Evolutionary conservation across 2,797 vertebrate genomes (phyloP).

Genomic region (Crypturellus tataupa): DNA sequence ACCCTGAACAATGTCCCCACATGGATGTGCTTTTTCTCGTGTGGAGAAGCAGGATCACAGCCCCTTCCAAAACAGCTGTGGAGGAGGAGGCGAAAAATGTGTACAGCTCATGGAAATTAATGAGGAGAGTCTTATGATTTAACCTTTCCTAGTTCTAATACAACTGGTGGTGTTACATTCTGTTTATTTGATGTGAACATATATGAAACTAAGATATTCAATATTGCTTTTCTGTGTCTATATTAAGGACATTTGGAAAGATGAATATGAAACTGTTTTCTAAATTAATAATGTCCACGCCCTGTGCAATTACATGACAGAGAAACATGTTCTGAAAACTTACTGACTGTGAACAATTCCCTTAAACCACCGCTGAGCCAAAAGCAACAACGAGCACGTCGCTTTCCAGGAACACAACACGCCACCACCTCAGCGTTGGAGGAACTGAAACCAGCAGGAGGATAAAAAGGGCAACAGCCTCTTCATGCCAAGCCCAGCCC

Average conservation of each 20-base stretch:
- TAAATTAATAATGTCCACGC: slow-evolving; percentile 36
- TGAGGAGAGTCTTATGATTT: neutral
- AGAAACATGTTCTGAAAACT: slow-evolving; percentile 17
- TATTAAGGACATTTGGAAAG: neutral
- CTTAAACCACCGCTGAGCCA: slow-evolving; percentile 34
- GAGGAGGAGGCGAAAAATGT: neutral
- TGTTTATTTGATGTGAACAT: neutral
- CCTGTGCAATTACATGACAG: neutral
- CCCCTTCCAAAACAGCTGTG: neutral
- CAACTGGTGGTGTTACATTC: neutral
- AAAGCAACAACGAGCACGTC: slow-evolving; percentile 58
- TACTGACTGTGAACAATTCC: slow-evolving; percentile 55
- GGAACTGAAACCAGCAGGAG: slow-evolving; percentile 60
- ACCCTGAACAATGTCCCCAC: neutral
- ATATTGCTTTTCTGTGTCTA: neutral
- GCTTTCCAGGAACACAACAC: slow-evolving; percentile 30
- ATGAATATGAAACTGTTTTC: slow-evolving; percentile 31
- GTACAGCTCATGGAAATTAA: neutral
- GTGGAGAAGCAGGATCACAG: neutral
- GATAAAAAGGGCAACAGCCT: slow-evolving; percentile 15
- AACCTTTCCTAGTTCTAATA: neutral
- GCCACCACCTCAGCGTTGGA: slow-evolving; percentile 16
- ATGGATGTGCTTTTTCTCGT: accelerated
- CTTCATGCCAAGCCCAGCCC: neutral
- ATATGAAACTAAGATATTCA: neutral